phyloP scores from a whole-genome alignment of 2,113 vertebrate genomes.

The Rhabdornis inornatus region DNA sequence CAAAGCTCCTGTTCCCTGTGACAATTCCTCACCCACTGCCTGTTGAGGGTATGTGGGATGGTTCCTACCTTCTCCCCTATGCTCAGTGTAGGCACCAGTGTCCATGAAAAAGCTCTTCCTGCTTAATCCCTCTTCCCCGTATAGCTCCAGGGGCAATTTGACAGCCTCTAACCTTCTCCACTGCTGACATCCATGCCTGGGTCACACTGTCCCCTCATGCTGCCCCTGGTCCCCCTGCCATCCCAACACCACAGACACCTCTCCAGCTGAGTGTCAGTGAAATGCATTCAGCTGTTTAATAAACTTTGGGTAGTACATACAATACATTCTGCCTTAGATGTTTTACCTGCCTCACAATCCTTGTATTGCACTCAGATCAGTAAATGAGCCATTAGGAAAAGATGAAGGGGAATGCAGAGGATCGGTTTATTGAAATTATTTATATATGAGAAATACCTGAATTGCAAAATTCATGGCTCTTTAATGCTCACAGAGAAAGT shows the following conservation, averaged over 20 bases:
- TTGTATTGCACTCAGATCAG: not conserved
- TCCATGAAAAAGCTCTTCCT: not conserved
- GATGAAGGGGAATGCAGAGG: not conserved
- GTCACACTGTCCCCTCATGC: not conserved
- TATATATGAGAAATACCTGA: constrained; percentile 25
- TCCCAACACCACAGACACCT: rapidly evolving
- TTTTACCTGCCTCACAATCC: not conserved
- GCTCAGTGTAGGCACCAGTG: not conserved
- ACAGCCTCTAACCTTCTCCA: not conserved
- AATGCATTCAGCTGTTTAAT: not conserved
- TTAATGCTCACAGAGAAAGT: not conserved
- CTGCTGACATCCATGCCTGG: not conserved
- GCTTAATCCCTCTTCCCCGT: not conserved
- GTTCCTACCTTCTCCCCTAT: not conserved
- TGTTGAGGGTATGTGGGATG: not conserved
- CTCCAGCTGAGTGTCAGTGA: not conserved
- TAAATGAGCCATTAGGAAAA: constrained; percentile 2
- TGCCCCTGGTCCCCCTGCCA: not conserved
- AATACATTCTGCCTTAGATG: not conserved
- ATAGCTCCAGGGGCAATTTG: not conserved
- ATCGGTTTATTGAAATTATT: constrained; percentile 33
- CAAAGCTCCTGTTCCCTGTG: not conserved
- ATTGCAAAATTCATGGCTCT: constrained; percentile 20
- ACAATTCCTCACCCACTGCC: not conserved
- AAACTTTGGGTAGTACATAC: not conserved